A percentile compares a stretch with the other conserved stretches of the same genome.
Evolutionary conservation across 2,113 vertebrate species (phyloP).

Genomic region (Polyodon spathula): DNA sequence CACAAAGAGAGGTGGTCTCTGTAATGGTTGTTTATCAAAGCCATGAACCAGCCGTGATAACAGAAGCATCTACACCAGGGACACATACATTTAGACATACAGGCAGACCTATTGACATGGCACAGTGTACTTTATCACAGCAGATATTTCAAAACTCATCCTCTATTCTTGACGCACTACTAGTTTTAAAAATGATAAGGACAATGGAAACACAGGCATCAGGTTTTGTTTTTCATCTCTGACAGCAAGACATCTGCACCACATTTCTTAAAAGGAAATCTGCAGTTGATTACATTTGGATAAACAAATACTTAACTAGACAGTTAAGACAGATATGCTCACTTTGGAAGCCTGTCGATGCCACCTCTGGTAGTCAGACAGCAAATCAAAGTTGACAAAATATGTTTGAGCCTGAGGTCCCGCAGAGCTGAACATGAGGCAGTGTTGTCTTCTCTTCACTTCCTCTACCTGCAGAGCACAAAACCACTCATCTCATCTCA

Average conservation of each 20-base stretch:
- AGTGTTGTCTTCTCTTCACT: constrained; percentile 75
- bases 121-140: not conserved
- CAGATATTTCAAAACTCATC: not conserved
- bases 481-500: constrained; percentile 7
- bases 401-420: constrained; percentile 85
- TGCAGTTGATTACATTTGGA: not conserved
- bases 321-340: constrained; percentile 28
- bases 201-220: too few species aligned
- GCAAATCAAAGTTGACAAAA: constrained; percentile 80
- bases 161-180: too few species aligned
- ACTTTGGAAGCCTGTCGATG: constrained; percentile 86
- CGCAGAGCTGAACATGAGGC: constrained; percentile 82
- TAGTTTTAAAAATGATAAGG: too few species aligned
- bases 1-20: not conserved
- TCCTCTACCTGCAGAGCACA: constrained; percentile 74
- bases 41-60: not conserved
- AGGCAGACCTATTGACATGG: not conserved
- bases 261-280: constrained; percentile 3
- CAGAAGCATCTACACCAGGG: constrained; percentile 10
- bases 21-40: not conserved
- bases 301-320: not conserved
- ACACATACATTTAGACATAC: not conserved
- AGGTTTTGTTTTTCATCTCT: too few species aligned
- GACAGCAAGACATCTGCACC: not conserved
- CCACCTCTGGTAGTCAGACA: constrained; percentile 83